Conservation (phyloP, 2,888 invertebrate genomes). For the Drosophila nigritarsus region DNA sequence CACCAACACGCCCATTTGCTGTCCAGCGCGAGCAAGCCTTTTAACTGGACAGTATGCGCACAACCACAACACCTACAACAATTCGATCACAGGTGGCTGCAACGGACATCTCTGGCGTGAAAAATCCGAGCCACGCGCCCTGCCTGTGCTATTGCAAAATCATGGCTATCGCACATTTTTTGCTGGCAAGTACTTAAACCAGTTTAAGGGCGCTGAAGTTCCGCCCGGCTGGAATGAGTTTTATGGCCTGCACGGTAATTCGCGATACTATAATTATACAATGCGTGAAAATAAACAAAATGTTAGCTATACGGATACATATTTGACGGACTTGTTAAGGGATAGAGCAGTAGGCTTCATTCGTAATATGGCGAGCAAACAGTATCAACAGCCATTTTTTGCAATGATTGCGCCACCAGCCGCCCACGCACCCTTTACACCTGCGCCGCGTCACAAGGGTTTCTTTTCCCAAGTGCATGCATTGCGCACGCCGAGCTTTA, state of each 20-base stretch:
- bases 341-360: conserved; percentile 72
- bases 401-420: conserved; percentile 95
- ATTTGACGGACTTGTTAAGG: conserved; percentile 93
- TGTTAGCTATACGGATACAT: conserved; percentile 88
- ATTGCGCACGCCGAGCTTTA: conserved; percentile 89
- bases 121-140: conserved; percentile 88
- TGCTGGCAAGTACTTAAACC: conserved; percentile 97
- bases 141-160: conserved; percentile 89
- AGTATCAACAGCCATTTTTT: conserved; percentile 87
- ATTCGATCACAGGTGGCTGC: conserved; percentile 92
- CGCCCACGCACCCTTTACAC: conserved; percentile 94
- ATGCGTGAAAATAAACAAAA: conserved; percentile 92
- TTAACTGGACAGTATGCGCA: conserved; percentile 94
- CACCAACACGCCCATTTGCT: conserved; percentile 94
- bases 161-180: conserved; percentile 93
- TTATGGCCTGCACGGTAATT: conserved; percentile 95
- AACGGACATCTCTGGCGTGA: conserved; percentile 89
- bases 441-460: conserved; percentile 90
- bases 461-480: conserved; percentile 88
- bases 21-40: conserved; percentile 95
- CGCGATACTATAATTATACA: conserved; percentile 95
- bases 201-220: conserved; percentile 88
- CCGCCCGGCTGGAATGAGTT: conserved; percentile 95
- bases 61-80: conserved; percentile 92
- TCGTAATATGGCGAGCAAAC: neutral